Conservation (phyloP, 2,113 vertebrate genomes). For the Mastomys coucha region DNA sequence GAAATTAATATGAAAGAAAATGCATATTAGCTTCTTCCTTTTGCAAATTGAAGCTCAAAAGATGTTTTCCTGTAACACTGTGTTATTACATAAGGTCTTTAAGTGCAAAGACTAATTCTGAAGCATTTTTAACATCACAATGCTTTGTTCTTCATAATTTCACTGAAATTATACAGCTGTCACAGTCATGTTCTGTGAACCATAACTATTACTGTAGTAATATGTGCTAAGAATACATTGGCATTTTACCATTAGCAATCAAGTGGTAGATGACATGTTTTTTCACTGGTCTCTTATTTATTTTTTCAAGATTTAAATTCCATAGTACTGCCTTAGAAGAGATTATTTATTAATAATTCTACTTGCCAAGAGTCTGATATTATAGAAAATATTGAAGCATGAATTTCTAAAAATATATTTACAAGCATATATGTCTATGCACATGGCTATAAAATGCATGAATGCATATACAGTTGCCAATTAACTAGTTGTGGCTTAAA, state of each 20-base stretch:
- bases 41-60: not conserved
- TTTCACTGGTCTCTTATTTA: not conserved
- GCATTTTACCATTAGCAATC: constrained; percentile 13
- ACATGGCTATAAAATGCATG: not conserved
- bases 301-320: constrained; percentile 4
- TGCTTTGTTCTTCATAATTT: constrained; percentile 63
- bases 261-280: not conserved
- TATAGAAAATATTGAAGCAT: not conserved
- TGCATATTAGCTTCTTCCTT: not conserved
- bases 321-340: not conserved
- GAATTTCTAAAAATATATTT: not conserved
- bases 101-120: constrained; percentile 51
- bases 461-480: not conserved
- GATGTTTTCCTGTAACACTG: not conserved
- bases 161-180: constrained; percentile 73
- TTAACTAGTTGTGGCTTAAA: not conserved
- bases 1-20: constrained; percentile 10
- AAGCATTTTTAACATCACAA: constrained; percentile 43
- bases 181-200: constrained; percentile 45
- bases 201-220: not conserved
- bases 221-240: constrained; percentile 2
- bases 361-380: not conserved
- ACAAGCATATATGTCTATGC: not conserved
- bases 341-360: not conserved
- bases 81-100: constrained; percentile 36